A percentile compares a stretch with the other conserved stretches of the same genome.
These are phyloP conservation scores for Danio aesculapii DNA, from an alignment of 2,797 vertebrate species.

Conservation along the genomic window DNA sequence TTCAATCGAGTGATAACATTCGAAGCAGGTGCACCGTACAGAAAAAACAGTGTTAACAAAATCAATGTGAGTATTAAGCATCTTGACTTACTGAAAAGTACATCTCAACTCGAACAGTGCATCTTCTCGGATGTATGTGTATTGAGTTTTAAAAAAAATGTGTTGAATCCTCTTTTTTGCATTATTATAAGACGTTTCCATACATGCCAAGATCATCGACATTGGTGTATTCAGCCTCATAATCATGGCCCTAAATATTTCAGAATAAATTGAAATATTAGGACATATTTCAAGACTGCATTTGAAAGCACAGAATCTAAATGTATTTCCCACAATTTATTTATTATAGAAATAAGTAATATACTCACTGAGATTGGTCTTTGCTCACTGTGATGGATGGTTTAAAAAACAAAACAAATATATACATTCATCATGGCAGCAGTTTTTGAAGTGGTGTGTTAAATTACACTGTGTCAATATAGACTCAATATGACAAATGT, in stretches of 20 bases:
- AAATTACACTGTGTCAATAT: neutral
- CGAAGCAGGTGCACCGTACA: too few relatives aligned
- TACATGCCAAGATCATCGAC: conserved; percentile 29
- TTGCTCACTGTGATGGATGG: conserved; percentile 14
- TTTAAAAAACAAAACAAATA: neutral
- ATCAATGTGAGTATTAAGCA: too few relatives aligned
- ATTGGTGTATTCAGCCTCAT: conserved; percentile 32
- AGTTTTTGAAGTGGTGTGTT: neutral
- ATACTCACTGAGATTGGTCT: conserved; percentile 23
- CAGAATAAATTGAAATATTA: neutral
- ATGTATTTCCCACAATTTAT: neutral
- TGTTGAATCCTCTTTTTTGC: neutral
- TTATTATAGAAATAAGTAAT: neutral
- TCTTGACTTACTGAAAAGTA: too few relatives aligned
- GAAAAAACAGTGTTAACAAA: too few relatives aligned
- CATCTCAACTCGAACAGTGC: too few relatives aligned
- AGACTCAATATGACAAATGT: neutral
- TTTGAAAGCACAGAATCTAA: neutral
- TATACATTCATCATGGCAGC: neutral
- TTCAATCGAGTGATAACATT: too few relatives aligned
- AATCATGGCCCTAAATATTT: neutral
- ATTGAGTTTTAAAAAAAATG: neutral
- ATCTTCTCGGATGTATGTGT: neutral
- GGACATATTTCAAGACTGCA: neutral
- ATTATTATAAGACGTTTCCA: conserved; percentile 46